phyloP scores from a whole-genome alignment of 2,888 invertebrate species.

The Rhagium mordax region DNA sequence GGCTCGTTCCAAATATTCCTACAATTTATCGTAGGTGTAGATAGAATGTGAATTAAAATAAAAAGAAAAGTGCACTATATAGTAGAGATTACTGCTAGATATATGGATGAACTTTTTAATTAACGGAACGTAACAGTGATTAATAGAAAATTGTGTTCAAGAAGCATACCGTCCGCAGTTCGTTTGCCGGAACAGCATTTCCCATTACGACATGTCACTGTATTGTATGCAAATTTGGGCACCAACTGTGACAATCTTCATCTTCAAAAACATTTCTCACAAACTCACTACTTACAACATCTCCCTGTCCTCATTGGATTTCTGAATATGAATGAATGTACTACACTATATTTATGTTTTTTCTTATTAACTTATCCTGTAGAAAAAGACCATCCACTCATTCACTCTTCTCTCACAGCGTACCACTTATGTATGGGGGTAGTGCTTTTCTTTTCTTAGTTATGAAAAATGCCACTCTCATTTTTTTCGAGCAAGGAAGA shows the following conservation, averaged over 20 bases:
- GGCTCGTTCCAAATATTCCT: background rate
- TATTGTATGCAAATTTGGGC: slow-evolving; percentile 70
- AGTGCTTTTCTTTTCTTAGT: too few species aligned
- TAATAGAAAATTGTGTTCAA: slow-evolving; percentile 69
- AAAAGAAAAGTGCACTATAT: slow-evolving; percentile 57
- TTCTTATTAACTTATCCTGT: too few species aligned
- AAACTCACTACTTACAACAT: slow-evolving; percentile 49
- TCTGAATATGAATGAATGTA: slow-evolving; percentile 20
- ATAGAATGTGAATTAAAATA: slow-evolving; percentile 55
- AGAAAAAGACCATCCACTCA: too few species aligned
- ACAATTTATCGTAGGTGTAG: slow-evolving; percentile 20
- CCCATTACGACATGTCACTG: slow-evolving; percentile 71
- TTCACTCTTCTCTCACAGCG: too few species aligned
- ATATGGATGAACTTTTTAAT: slow-evolving; percentile 69
- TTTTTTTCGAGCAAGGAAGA: too few species aligned
- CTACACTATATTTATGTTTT: background rate
- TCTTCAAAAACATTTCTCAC: slow-evolving; percentile 55
- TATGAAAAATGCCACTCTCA: too few species aligned
- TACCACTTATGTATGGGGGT: too few species aligned
- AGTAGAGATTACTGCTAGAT: slow-evolving; percentile 62
- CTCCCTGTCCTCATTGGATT: slow-evolving; percentile 26
- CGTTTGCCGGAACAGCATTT: slow-evolving; percentile 67
- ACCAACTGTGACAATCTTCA: slow-evolving; percentile 70
- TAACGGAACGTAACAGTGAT: slow-evolving; percentile 70
- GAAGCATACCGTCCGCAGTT: slow-evolving; percentile 66